Evolutionary conservation across 2,888 invertebrate genomes (phyloP).

Genomic region (Alcis repandata): DNA sequence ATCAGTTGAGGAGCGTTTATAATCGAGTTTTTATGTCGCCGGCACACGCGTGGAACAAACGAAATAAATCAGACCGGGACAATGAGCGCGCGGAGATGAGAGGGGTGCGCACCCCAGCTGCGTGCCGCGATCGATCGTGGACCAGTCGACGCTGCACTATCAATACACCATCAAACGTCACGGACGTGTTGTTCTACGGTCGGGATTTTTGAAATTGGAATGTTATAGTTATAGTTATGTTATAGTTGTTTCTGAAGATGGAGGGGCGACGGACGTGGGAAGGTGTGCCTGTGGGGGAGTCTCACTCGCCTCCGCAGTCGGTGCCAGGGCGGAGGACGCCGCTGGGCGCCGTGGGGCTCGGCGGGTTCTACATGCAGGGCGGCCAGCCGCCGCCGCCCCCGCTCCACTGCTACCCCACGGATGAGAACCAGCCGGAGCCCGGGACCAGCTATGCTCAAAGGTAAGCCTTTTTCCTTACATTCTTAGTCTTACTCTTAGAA

Average conservation of each 20-base stretch:
- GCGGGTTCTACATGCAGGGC: conserved; percentile 94
- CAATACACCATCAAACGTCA: conserved; percentile 63
- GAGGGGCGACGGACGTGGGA: conserved; percentile 84
- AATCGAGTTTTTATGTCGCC: conserved; percentile 54
- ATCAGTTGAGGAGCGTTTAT: conserved; percentile 57
- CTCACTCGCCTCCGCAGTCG: conserved; percentile 86
- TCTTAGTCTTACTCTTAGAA: no score
- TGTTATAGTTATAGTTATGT: conserved; percentile 52
- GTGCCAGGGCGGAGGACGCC: conserved; percentile 92
- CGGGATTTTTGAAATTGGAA: conserved; percentile 64
- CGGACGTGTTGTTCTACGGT: conserved; percentile 52
- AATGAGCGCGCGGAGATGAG: conserved; percentile 77
- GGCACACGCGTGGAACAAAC: conserved; percentile 59
- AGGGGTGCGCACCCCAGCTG: conserved; percentile 86
- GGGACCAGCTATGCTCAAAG: conserved; percentile 84
- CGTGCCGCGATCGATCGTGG: conserved; percentile 83
- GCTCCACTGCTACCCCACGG: conserved; percentile 88
- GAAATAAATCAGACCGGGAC: conserved; percentile 78
- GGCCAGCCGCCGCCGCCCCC: conserved; percentile 84
- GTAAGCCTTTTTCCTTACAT: conserved; percentile 56
- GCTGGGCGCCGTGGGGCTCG: conserved; percentile 93
- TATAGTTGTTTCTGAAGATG: conserved; percentile 64
- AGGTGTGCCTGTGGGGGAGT: conserved; percentile 80
- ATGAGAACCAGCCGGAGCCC: conserved; percentile 93
- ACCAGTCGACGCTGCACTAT: conserved; percentile 75